Evolutionary conservation across 2,113 vertebrate species (phyloP).

Genomic region (Dinomys branickii): DNA sequence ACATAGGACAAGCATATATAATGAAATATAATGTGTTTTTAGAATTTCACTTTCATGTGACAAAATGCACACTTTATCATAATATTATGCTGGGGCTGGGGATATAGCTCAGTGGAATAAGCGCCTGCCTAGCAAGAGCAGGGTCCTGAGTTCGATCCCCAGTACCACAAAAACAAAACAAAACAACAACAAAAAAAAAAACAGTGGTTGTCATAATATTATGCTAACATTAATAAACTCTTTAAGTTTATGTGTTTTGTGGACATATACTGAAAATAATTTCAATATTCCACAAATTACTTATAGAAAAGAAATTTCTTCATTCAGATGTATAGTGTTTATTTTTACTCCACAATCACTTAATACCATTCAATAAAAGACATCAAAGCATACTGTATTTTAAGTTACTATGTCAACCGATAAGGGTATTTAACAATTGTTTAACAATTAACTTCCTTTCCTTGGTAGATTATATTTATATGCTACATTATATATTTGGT

Average conservation of each 20-base stretch:
- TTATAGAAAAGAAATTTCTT: background rate
- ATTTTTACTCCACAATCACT: background rate
- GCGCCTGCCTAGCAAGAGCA: too few relatives aligned
- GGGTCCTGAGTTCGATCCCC: too few relatives aligned
- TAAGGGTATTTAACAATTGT: background rate
- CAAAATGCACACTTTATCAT: background rate
- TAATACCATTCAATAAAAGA: background rate
- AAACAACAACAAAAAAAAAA: too few relatives aligned
- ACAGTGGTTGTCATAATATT: background rate
- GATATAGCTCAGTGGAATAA: too few relatives aligned
- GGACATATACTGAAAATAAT: background rate
- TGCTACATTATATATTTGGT: background rate
- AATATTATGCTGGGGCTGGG: background rate
- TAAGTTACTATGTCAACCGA: background rate
- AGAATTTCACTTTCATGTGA: conserved; percentile 2
- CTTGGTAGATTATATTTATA: background rate
- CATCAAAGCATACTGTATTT: background rate
- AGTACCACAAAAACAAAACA: too few relatives aligned
- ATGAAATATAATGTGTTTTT: background rate
- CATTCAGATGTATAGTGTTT: background rate
- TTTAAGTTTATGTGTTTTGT: background rate
- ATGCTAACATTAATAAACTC: background rate
- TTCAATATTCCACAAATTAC: background rate
- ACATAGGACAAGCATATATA: background rate
- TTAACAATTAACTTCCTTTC: background rate